phyloP scores from a whole-genome alignment of 23 tunicate species.

The Aplidium turbinatum region DNA sequence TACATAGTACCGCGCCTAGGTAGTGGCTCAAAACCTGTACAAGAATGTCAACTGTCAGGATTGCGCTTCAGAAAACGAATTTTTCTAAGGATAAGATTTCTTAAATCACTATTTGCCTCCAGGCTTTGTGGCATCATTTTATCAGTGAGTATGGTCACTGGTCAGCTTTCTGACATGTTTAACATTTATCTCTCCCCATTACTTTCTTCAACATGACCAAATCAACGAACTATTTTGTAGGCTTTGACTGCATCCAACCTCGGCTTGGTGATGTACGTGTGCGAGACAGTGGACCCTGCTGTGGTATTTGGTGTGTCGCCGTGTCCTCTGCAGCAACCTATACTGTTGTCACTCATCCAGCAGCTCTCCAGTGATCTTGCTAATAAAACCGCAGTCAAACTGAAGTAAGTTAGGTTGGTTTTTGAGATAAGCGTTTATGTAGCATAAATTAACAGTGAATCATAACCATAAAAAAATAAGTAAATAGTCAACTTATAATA shows the following conservation, averaged over 20 bases:
- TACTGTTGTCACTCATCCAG: conserved; percentile 77
- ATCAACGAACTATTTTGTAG: conserved; percentile 25
- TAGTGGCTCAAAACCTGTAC: no score
- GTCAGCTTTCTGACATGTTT: no score
- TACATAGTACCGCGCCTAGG: no score
- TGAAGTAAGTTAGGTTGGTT: conserved; percentile 50
- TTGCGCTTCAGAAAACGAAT: no score
- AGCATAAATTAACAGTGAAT: no score
- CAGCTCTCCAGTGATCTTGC: conserved; percentile 79
- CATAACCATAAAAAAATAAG: no score
- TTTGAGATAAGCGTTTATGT: not conserved
- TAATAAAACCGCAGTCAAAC: conserved; percentile 56
- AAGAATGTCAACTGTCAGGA: no score
- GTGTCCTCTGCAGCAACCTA: conserved; percentile 82
- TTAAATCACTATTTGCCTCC: no score
- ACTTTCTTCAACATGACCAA: not conserved
- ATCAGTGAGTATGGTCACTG: no score
- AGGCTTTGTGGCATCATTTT: no score
- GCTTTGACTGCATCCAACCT: conserved; percentile 80
- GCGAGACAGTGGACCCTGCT: conserved; percentile 75
- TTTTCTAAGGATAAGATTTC: no score
- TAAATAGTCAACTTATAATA: no score
- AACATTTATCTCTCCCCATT: not conserved
- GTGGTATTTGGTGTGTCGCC: conserved; percentile 68
- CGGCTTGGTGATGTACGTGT: conserved; percentile 70